Base-by-base conservation (phyloP, 2,888 invertebrate genomes). In the Ectobius pallidus region DNA sequence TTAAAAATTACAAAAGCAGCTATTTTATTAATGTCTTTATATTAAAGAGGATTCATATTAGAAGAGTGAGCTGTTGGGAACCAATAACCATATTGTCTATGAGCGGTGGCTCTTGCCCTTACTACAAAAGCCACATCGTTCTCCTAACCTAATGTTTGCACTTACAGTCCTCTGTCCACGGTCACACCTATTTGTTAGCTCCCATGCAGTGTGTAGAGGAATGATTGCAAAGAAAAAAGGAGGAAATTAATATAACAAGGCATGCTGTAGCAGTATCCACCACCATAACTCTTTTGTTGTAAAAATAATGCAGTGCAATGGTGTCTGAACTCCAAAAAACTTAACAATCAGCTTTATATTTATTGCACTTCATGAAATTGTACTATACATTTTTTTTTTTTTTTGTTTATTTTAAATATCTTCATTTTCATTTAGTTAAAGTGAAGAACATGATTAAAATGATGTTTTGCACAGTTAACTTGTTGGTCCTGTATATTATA, bases 401-500 rank as follows among this genome's bases (percentile, higher is more conserved):
- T 30, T 58, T 32, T 30, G 58, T 58, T 16, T n/a, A 16, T 46
- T 14, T 46, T 14, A 46, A 52, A n/a, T n/a, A n/a, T n/a, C n/a
- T n/a, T n/a, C n/a, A n/a, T n/a, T n/a, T n/a, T 25, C 25, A 52
- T 52, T 52, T 32, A 7, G 58, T 58, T 16, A 52, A 16, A 20
- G 52, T 52, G 18, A 22, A 58, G 58, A 58, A 58, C 58, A 58
- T 58, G 27, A 18, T 30, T 58, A 58, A 58, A 58, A 58, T 58
- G 30, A 58, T 58, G 58, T 30, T 30, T 30, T 58, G 25, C 46
- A 65, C 65, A 65, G 44, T 42, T 44, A 65, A 46, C 46, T 65
- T n/a, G n/a, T n/a, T 65, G 65, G 65, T 65, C 65, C 65, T 65
- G 65, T 44, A 65, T 44, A 65, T 20, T 22, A 44, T 39, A 14